phyloP scores from a whole-genome alignment of 1,140 invertebrate species.

The Oryctes rhinoceros region DNA sequence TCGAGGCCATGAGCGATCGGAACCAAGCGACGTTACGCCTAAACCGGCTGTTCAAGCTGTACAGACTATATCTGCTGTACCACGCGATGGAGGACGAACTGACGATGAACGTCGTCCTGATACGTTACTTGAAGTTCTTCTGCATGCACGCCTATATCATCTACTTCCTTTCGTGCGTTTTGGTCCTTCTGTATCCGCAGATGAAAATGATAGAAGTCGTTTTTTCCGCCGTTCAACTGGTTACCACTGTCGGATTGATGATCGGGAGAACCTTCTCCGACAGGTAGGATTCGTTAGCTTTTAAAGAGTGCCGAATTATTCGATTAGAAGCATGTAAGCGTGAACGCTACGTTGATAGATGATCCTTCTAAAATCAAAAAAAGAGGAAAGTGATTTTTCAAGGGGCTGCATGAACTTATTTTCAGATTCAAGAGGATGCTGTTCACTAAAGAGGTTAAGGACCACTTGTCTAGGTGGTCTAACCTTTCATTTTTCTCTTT shows the following conservation, averaged over 20 bases:
- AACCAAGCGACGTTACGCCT: not conserved
- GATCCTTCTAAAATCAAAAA: too few relatives aligned
- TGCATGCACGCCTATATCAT: constrained; percentile 1
- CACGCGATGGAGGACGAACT: not conserved
- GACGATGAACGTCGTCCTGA: not conserved
- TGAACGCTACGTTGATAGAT: too few relatives aligned
- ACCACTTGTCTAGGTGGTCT: too few relatives aligned
- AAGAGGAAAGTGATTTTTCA: too few relatives aligned
- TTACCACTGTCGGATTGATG: not conserved
- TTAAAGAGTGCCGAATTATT: too few relatives aligned
- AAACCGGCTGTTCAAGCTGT: constrained; percentile 19
- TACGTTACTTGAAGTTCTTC: constrained; percentile 12
- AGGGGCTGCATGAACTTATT: too few relatives aligned
- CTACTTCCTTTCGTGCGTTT: constrained; percentile 13
- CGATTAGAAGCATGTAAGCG: too few relatives aligned
- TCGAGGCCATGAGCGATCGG: not conserved
- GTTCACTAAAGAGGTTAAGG: too few relatives aligned
- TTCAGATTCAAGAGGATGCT: too few relatives aligned
- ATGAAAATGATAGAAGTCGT: not conserved
- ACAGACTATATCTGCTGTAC: not conserved
- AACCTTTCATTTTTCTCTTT: too few relatives aligned
- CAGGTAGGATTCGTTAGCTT: too few relatives aligned
- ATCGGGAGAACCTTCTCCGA: not conserved
- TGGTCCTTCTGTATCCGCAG: not conserved
- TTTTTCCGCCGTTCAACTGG: not conserved